Conservation (phyloP, 2,797 vertebrate species). For the Limnodromus scolopaceus region DNA sequence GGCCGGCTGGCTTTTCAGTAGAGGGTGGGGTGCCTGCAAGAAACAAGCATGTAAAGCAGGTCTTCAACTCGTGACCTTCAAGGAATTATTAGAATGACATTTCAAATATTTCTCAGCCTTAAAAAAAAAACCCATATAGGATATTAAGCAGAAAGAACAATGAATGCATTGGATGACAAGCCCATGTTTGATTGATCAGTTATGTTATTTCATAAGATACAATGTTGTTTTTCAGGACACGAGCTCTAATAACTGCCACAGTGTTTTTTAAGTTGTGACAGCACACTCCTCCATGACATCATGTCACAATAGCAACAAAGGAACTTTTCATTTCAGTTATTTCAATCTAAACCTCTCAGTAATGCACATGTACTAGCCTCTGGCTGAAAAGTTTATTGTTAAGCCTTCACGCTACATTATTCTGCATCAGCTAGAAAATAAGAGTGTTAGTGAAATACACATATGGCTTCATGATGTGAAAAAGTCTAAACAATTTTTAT, state of each 20-base stretch:
- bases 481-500: background rate
- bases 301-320: slow-evolving; percentile 4
- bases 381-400: background rate
- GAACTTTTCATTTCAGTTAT: background rate
- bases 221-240: background rate
- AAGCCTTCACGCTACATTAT: background rate
- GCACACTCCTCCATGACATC: background rate
- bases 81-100: background rate
- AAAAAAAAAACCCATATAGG: background rate
- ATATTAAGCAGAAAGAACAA: background rate
- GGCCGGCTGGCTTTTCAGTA: slow-evolving; percentile 81
- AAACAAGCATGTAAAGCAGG: background rate
- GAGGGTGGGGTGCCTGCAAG: slow-evolving; percentile 84
- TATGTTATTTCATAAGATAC: background rate
- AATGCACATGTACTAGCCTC: background rate
- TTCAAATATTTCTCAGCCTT: background rate
- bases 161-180: background rate
- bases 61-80: background rate
- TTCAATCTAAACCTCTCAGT: background rate
- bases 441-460: background rate
- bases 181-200: background rate
- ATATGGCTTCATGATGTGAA: background rate
- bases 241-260: background rate
- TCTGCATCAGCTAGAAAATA: background rate
- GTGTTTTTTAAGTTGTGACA: background rate